These are phyloP conservation scores for Leptobrachium ailaonicum DNA, from an alignment of 2,113 vertebrate species.

Conservation along the genomic window DNA sequence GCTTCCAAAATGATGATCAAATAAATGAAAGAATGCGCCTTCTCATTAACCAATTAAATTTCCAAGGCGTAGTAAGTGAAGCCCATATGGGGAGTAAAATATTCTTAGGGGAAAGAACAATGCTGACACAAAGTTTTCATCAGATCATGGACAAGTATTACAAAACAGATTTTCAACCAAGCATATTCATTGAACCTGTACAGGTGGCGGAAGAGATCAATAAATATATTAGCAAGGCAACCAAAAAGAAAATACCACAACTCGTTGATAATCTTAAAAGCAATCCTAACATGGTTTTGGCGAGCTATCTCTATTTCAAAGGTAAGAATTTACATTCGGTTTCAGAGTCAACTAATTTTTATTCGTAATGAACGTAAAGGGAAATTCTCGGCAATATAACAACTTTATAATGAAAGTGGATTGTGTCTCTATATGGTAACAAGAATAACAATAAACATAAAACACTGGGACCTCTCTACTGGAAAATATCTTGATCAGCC, in stretches of 20 bases:
- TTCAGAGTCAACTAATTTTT: too few relatives aligned
- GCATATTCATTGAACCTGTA: slow-evolving; percentile 66
- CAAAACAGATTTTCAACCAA: slow-evolving; percentile 59
- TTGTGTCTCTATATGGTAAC: too few relatives aligned
- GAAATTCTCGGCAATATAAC: too few relatives aligned
- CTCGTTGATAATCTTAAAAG: slow-evolving; percentile 64
- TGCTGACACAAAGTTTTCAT: slow-evolving; percentile 63
- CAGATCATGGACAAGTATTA: slow-evolving; percentile 61
- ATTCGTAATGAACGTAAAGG: too few relatives aligned
- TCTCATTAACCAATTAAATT: slow-evolving; percentile 65
- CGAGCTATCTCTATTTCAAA: slow-evolving; percentile 81
- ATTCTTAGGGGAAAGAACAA: slow-evolving; percentile 62
- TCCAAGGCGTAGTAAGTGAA: slow-evolving; percentile 50
- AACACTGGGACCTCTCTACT: too few relatives aligned
- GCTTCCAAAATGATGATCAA: slow-evolving; percentile 49
- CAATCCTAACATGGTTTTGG: slow-evolving; percentile 66
- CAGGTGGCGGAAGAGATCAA: slow-evolving; percentile 67
- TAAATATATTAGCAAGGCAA: slow-evolving; percentile 68
- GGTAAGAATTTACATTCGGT: slow-evolving; percentile 60
- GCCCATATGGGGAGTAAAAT: slow-evolving; percentile 66
- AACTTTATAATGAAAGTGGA: too few relatives aligned
- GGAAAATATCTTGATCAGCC: too few relatives aligned
- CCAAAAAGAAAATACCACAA: slow-evolving; percentile 63
- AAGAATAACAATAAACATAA: too few relatives aligned
- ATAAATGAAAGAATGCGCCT: slow-evolving; percentile 70